Conservation (phyloP, 2,888 invertebrate species). For the Heliconius ethilla region DNA sequence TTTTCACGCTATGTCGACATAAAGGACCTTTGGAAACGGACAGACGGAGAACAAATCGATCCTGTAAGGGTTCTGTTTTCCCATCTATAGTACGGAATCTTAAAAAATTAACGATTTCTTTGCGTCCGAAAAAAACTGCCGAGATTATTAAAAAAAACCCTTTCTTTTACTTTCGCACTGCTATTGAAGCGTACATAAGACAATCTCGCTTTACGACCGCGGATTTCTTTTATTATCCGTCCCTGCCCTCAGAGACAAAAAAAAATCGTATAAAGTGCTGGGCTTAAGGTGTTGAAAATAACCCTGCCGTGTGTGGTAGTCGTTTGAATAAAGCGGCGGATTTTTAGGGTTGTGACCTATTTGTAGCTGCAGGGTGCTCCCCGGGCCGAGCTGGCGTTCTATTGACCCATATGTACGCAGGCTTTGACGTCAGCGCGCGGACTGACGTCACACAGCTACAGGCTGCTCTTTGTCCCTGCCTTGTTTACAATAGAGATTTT, state of each 20-base stretch:
- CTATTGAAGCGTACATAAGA: slow-evolving; percentile 42
- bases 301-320: slow-evolving; percentile 50
- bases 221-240: slow-evolving; percentile 41
- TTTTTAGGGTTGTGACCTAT: slow-evolving; percentile 74
- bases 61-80: too few species aligned
- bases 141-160: slow-evolving; percentile 22
- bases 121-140: slow-evolving; percentile 23
- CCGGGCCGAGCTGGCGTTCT: slow-evolving; percentile 70
- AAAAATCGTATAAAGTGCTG: slow-evolving; percentile 40
- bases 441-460: slow-evolving; percentile 68
- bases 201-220: slow-evolving; percentile 40
- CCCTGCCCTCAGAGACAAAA: slow-evolving; percentile 39
- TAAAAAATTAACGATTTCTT: slow-evolving; percentile 12
- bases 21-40: too few species aligned
- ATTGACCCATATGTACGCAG: slow-evolving; percentile 78
- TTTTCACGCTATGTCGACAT: too few species aligned
- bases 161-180: slow-evolving; percentile 33
- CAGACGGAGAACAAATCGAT: too few species aligned
- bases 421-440: slow-evolving; percentile 69
- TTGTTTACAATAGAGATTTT: slow-evolving; percentile 52
- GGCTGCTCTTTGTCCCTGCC: slow-evolving; percentile 59
- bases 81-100: too few species aligned
- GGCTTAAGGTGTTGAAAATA: slow-evolving; percentile 44
- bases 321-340: slow-evolving; percentile 56
- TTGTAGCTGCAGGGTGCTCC: slow-evolving; percentile 65